A percentile compares a stretch with the other conserved stretches of the same genome.
These are phyloP conservation scores for Parazoanthus darwini DNA, from an alignment of 92 coral and sea anemone species.

Conservation along the genomic window DNA sequence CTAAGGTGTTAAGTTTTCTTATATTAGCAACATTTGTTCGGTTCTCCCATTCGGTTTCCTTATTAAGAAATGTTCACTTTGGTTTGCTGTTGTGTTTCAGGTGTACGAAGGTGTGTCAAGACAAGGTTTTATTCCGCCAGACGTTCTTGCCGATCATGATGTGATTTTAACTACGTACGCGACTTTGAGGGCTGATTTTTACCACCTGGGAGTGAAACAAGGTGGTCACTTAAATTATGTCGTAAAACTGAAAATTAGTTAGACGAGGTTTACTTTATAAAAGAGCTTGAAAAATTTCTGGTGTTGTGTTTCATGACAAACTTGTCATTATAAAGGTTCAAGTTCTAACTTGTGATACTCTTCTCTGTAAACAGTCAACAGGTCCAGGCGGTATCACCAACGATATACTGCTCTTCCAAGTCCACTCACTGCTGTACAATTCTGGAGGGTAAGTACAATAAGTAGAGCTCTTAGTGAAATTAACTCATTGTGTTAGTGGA, in stretches of 20 bases:
- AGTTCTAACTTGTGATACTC: neutral
- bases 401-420: constrained; percentile 88
- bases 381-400: constrained; percentile 75
- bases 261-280: neutral
- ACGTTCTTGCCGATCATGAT: constrained; percentile 85
- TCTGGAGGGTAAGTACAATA: constrained; percentile 82
- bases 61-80: neutral
- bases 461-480: no score
- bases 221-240: constrained; percentile 41
- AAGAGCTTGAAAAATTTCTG: neutral
- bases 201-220: constrained; percentile 70
- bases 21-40: neutral
- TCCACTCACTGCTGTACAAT: constrained; percentile 84
- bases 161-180: constrained; percentile 89
- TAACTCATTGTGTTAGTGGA: no score
- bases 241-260: neutral
- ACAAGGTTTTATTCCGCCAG: constrained; percentile 90
- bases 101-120: constrained; percentile 93
- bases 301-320: neutral
- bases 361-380: constrained; percentile 34
- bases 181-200: constrained; percentile 87
- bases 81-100: constrained; percentile 31
- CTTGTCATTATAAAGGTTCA: neutral
- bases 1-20: no score
- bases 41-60: neutral